Percentiles rank a stretch among this genome's conserved stretches.
Conservation (phyloP, 2,113 vertebrate species). For the Cromileptes altivelis region DNA sequence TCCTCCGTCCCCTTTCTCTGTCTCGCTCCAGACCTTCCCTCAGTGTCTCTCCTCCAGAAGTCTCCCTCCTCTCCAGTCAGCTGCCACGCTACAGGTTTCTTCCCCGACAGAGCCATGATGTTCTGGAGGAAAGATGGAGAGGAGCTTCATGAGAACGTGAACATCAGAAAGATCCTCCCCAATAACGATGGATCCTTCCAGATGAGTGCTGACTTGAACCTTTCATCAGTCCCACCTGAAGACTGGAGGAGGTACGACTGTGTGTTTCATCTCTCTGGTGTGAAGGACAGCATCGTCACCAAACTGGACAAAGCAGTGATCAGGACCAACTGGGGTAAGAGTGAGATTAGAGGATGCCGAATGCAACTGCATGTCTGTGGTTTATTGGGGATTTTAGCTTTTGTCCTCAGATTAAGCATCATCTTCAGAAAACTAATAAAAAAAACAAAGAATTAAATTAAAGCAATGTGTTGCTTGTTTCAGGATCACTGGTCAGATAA, state of each 20-base stretch:
- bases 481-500: too few relatives aligned
- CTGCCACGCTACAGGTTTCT: too few relatives aligned
- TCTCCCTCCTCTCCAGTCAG: background rate
- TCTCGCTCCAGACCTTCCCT: background rate
- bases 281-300: background rate
- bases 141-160: too few relatives aligned
- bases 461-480: too few relatives aligned
- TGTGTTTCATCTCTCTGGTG: background rate
- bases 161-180: too few relatives aligned
- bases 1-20: background rate
- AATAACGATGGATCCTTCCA: background rate
- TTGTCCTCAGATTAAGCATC: too few relatives aligned
- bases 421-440: too few relatives aligned
- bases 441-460: too few relatives aligned
- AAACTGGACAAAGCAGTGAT: background rate
- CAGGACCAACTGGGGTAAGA: background rate
- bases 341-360: background rate
- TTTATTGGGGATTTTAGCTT: background rate
- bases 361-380: background rate
- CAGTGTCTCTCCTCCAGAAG: constrained; percentile 1
- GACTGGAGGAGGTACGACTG: background rate
- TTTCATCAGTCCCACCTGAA: background rate
- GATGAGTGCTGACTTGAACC: background rate
- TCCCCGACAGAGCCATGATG: too few relatives aligned
- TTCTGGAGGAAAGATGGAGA: too few relatives aligned